These are phyloP conservation scores for Camponotus floridanus DNA, from an alignment of 1,140 invertebrate species.

Conservation along the genomic window DNA sequence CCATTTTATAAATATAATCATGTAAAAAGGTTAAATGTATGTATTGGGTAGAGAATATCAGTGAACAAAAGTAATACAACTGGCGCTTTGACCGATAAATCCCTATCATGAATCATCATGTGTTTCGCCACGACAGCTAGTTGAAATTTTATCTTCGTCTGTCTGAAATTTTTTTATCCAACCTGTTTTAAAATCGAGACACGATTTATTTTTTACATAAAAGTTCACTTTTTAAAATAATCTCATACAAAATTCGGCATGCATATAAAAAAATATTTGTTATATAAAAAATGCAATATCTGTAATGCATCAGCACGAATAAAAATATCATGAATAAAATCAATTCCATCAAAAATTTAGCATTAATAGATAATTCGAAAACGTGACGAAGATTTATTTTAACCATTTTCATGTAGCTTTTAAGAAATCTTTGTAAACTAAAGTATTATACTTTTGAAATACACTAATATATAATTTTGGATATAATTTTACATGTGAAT, in stretches of 20 bases:
- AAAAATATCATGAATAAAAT: constrained; percentile 15
- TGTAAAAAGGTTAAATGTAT: constrained; percentile 21
- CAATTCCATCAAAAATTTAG: background rate
- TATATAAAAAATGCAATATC: background rate
- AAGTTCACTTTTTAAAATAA: constrained; percentile 18
- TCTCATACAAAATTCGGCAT: constrained; percentile 31
- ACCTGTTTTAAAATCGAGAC: constrained; percentile 34
- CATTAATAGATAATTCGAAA: background rate
- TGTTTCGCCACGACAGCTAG: constrained; percentile 13
- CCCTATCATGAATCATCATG: constrained; percentile 9
- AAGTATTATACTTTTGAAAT: background rate
- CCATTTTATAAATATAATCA: constrained; percentile 4
- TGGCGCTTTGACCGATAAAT: constrained; percentile 46
- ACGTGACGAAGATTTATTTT: constrained; percentile 8
- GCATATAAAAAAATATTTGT: background rate
- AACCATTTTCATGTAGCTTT: background rate
- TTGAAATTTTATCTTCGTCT: constrained; percentile 50
- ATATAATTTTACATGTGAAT: constrained; percentile 5
- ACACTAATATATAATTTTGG: background rate
- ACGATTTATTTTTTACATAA: constrained; percentile 34
- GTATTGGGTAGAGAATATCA: constrained; percentile 12
- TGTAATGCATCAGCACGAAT: background rate
- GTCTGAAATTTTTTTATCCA: constrained; percentile 22
- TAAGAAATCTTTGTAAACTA: background rate
- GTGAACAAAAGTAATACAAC: constrained; percentile 30